phyloP scores from a whole-genome alignment of 2,888 invertebrate genomes.

The Agrenia bidenticulata region DNA sequence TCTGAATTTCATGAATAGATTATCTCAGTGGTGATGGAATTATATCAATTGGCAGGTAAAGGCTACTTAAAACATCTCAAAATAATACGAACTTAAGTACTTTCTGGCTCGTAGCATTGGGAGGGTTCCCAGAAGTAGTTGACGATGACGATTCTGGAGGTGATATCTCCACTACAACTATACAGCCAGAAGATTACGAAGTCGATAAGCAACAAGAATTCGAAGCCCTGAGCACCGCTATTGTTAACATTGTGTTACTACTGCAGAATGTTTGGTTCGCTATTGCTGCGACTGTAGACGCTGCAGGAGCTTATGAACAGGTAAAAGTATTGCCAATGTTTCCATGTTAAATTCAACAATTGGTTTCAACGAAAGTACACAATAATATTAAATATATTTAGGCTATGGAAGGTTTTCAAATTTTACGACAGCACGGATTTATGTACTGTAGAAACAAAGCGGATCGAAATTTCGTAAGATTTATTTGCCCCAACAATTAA shows the following conservation, averaged over 20 bases:
- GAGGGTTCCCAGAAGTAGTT: constrained; percentile 12
- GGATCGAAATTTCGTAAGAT: constrained; percentile 45
- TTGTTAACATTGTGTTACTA: constrained; percentile 27
- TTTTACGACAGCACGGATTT: constrained; percentile 42
- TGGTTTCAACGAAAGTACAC: too few species aligned
- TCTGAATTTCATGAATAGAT: constrained; percentile 28
- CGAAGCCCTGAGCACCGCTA: constrained; percentile 22
- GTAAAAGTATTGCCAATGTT: constrained; percentile 16
- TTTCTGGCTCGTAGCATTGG: constrained; percentile 5
- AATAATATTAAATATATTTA: constrained; percentile 16
- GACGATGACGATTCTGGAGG: neutral
- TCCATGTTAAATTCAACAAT: too few species aligned
- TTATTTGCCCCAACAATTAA: neutral
- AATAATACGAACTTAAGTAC: too few species aligned
- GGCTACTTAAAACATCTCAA: neutral
- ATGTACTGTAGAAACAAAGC: constrained; percentile 45
- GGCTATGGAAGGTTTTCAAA: constrained; percentile 48
- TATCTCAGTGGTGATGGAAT: constrained; percentile 44
- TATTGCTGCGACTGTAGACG: constrained; percentile 40
- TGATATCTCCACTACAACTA: neutral
- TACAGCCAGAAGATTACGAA: neutral
- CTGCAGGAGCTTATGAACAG: constrained; percentile 40
- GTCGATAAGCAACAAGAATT: constrained; percentile 15
- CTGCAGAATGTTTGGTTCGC: constrained; percentile 38
- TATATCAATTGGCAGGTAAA: constrained; percentile 36